Conservation (phyloP, 1,140 invertebrate genomes). For the Conus ventricosus region DNA sequence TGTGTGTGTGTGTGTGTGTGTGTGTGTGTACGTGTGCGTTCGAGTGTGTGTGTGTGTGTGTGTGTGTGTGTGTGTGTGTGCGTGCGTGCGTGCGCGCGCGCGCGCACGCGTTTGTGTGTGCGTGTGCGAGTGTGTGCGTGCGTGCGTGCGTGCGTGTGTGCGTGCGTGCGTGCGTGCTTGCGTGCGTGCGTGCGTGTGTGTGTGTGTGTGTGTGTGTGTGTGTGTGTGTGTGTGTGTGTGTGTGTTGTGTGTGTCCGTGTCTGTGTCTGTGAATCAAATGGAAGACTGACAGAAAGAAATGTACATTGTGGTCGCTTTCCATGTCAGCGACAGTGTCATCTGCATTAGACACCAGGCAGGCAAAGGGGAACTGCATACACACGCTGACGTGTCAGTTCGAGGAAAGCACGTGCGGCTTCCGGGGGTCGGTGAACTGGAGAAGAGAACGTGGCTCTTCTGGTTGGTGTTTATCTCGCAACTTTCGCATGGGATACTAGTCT, state of each 20-base stretch:
- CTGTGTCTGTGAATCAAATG: not conserved
- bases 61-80: too few relatives aligned
- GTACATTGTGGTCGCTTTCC: not conserved
- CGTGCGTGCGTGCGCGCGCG: not conserved
- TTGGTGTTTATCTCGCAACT: not conserved
- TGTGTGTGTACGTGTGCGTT: too few relatives aligned
- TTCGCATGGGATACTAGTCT: not conserved
- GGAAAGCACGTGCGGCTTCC: not conserved
- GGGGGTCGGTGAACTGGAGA: not conserved
- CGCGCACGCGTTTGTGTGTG: constrained; percentile 20
- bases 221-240: too few relatives aligned
- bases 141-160: not conserved
- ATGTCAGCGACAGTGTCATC: not conserved
- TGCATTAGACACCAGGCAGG: not conserved
- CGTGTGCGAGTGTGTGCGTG: constrained; percentile 31
- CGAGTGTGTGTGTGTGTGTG: too few relatives aligned
- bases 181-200: constrained; percentile 29
- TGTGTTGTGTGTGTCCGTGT: constrained; percentile 8
- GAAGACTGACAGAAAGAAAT: too few relatives aligned
- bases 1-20: constrained; percentile 12
- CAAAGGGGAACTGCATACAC: not conserved
- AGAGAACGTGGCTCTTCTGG: not conserved
- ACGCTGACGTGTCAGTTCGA: not conserved
- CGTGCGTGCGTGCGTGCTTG: not conserved
- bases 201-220: too few relatives aligned